Base-by-base conservation (phyloP, 2,797 vertebrate species). In the Smutsia gigantea region DNA sequence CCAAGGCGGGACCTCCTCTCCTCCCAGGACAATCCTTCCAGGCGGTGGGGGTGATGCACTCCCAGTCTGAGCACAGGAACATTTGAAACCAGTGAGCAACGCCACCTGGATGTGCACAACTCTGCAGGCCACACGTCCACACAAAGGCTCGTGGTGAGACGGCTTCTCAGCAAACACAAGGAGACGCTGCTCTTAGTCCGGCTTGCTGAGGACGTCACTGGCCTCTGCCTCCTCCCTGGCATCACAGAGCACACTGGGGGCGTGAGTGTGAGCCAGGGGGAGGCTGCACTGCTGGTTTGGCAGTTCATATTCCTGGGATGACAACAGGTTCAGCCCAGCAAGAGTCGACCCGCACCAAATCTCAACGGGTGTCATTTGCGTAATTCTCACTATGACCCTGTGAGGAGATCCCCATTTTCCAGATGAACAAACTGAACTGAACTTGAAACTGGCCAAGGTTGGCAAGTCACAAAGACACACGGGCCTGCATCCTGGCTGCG, bases 181-280 rank as follows among this genome's bases (percentile, higher is more conserved):
- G 74, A 84, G 79, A 66, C 0, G 2, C 51, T n/a, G 31, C 64
- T n/a, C 57, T 29, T n/a, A 23, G 18, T 21, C 66, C 11, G 87
- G 83, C 92, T 90, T 55, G 10, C 82, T 9, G 46, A 59, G 94
- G 87, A 92, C 55, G 90, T 69, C 31, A 63, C 7, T 2, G 17
- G 39, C n/a, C 72, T 53, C 63, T 0, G 37, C 61, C 5, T 51
- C 68, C 85, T 57, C 15, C 34, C 69, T 51, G 19, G 79, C 31
- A 91, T 66, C 64, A 81, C 57, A 51, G 46, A 46, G 46, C 46
- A 12, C 46, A 46, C 46, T 11, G 46, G 46, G 46, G 46, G 46
- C 11, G 46, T 46, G 46, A 0, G 11, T 46, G 46, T 46, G 46
- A 46, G 46, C 11, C 11, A 11, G 46, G 11, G 46, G 46, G 11